phyloP scores from a whole-genome alignment of 2,888 invertebrate genomes.

The Kuschelorhynchus macadamiae region DNA sequence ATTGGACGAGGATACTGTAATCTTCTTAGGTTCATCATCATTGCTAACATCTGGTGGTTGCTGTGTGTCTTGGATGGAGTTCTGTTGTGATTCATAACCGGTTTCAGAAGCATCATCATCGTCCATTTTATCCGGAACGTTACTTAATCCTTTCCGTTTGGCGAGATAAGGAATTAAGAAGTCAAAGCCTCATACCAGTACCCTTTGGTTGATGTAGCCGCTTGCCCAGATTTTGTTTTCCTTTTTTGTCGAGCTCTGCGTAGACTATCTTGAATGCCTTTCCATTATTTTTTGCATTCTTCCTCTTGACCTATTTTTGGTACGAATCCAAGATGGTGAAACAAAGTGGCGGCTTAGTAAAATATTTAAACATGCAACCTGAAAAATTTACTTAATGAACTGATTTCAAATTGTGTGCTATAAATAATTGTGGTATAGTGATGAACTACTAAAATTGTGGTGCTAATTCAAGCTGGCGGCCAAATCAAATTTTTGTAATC shows the following conservation, averaged over 20 bases:
- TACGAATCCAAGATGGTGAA: too few relatives aligned
- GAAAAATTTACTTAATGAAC: too few relatives aligned
- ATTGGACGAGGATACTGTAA: slow-evolving; percentile 4
- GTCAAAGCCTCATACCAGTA: slow-evolving; percentile 54
- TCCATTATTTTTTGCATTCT: slow-evolving; percentile 46
- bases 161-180: slow-evolving; percentile 55
- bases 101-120: slow-evolving; percentile 17
- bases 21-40: slow-evolving; percentile 1
- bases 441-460: too few relatives aligned
- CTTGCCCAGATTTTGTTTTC: too few relatives aligned
- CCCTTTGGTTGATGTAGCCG: slow-evolving; percentile 24
- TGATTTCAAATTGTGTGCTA: too few relatives aligned
- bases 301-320: too few relatives aligned
- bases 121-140: slow-evolving; percentile 43
- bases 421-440: too few relatives aligned
- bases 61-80: slow-evolving; percentile 8
- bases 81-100: slow-evolving; percentile 5
- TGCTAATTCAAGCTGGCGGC: too few relatives aligned
- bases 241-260: slow-evolving; percentile 40
- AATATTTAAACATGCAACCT: too few relatives aligned
- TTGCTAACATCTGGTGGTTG: not conserved
- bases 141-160: slow-evolving; percentile 51
- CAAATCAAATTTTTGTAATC: too few relatives aligned
- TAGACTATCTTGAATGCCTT: slow-evolving; percentile 45
- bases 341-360: too few relatives aligned